Evolutionary conservation across 2,888 invertebrate genomes (phyloP).

Genomic region (Atherix ibis): DNA sequence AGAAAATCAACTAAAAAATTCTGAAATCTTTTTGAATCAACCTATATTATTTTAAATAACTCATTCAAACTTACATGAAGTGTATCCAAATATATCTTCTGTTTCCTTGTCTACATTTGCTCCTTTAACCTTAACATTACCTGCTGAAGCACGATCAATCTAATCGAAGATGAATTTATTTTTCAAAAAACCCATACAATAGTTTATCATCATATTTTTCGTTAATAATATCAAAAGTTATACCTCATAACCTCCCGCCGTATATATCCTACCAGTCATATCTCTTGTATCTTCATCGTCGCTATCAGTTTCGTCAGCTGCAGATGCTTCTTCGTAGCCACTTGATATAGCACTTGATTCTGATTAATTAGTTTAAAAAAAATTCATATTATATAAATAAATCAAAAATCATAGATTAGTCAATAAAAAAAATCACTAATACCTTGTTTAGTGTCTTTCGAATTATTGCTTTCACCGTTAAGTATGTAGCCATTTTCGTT

Average conservation of each 20-base stretch:
- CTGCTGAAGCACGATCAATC: constrained; percentile 83
- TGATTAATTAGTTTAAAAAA: too few species aligned
- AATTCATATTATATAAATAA: too few species aligned
- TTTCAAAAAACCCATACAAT: too few species aligned
- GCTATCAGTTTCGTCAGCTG: constrained; percentile 27
- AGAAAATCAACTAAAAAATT: too few species aligned
- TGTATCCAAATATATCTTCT: constrained; percentile 88
- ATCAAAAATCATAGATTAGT: too few species aligned
- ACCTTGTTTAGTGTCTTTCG: too few species aligned
- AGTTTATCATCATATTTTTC: not conserved
- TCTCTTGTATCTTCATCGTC: constrained; percentile 62
- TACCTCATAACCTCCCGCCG: constrained; percentile 65
- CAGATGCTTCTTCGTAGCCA: not conserved
- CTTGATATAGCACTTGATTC: too few species aligned
- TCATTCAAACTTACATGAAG: constrained; percentile 54
- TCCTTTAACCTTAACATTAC: constrained; percentile 66
- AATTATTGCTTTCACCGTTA: too few species aligned
- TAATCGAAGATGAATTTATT: constrained; percentile 22
- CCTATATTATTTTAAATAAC: not conserved
- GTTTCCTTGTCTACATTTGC: constrained; percentile 65
- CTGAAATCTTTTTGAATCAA: too few species aligned
- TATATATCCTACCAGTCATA: constrained; percentile 62
- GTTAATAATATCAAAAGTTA: not conserved
- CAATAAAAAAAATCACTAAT: too few species aligned
- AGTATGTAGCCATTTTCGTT: constrained; percentile 8